Evolutionary conservation across 2,113 vertebrate species (phyloP).

Genomic region (Hippocampus guttulatus): DNA sequence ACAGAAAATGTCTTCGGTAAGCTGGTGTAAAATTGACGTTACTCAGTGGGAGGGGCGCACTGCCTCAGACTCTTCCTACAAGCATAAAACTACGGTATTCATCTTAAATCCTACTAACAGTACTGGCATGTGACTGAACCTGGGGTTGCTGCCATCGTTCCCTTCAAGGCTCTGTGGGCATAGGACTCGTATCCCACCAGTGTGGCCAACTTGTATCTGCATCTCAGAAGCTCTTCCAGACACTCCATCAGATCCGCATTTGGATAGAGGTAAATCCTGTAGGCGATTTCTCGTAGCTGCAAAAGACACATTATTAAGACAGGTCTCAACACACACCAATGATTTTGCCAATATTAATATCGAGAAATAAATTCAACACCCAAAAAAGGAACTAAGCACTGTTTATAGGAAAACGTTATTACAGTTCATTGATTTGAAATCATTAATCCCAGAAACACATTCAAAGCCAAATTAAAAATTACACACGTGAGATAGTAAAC

Average conservation of each 20-base stretch:
- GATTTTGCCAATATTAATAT: not conserved
- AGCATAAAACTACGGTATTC: not conserved
- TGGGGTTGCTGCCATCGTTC: slow-evolving; percentile 91
- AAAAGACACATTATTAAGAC: not conserved
- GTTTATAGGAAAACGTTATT: not conserved
- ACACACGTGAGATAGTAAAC: too few species aligned
- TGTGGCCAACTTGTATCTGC: slow-evolving; percentile 82
- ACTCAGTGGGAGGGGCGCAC: too few species aligned
- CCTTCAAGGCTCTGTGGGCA: slow-evolving; percentile 88
- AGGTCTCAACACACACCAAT: not conserved
- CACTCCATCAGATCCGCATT: slow-evolving; percentile 75
- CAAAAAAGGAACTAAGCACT: not conserved
- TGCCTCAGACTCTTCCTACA: not conserved
- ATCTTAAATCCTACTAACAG: not conserved
- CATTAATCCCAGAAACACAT: not conserved
- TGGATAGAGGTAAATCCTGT: slow-evolving; percentile 91
- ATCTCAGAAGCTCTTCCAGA: slow-evolving; percentile 83
- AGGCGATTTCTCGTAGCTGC: slow-evolving; percentile 92
- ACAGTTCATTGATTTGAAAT: not conserved
- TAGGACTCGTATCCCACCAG: slow-evolving; percentile 88
- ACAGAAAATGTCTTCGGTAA: too few species aligned
- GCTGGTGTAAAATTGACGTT: too few species aligned
- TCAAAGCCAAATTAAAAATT: not conserved
- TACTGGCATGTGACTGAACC: slow-evolving; percentile 63
- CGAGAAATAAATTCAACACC: not conserved